A percentile compares a stretch with the other conserved stretches of the same genome.
phyloP scores from a whole-genome alignment of 1,140 invertebrate species.

The Neodiprion pinetum region DNA sequence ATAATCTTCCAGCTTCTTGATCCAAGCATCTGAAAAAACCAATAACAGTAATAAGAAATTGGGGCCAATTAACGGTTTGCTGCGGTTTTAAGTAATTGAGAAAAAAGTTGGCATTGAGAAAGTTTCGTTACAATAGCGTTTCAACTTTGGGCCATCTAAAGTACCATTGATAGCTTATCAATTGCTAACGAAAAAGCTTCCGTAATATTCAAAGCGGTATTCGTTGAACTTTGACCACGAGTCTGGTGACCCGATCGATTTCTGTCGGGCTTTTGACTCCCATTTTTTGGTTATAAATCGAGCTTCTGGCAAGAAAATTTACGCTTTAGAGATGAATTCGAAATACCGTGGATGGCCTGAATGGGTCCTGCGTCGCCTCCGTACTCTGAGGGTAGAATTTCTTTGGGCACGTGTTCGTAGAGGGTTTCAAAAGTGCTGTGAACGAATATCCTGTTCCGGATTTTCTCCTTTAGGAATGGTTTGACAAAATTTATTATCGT shows the following conservation, averaged over 20 bases:
- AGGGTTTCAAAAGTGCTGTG: conserved; percentile 77
- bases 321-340: background rate
- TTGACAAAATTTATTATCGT: conserved; percentile 84
- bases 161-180: too few species aligned
- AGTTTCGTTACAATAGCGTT: background rate
- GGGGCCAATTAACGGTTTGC: background rate
- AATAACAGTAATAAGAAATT: conserved; percentile 26
- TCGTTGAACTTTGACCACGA: too few species aligned
- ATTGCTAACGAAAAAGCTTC: too few species aligned
- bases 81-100: background rate
- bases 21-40: conserved; percentile 70
- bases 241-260: too few species aligned
- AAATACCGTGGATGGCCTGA: conserved; percentile 71
- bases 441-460: conserved; percentile 80
- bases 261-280: too few species aligned
- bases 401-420: conserved; percentile 77
- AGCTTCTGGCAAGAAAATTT: too few species aligned
- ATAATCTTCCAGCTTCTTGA: conserved; percentile 75
- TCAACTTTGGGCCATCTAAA: background rate
- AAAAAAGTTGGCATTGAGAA: background rate
- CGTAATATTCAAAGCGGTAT: too few species aligned
- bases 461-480: conserved; percentile 86
- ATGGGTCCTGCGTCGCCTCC: conserved; percentile 77
- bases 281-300: too few species aligned
- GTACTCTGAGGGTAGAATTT: conserved; percentile 81